Evolutionary conservation across 2,113 vertebrate species (phyloP), one percentile per base, ranked within the genome.

Genomic region (Myocastor coypus): DNA sequence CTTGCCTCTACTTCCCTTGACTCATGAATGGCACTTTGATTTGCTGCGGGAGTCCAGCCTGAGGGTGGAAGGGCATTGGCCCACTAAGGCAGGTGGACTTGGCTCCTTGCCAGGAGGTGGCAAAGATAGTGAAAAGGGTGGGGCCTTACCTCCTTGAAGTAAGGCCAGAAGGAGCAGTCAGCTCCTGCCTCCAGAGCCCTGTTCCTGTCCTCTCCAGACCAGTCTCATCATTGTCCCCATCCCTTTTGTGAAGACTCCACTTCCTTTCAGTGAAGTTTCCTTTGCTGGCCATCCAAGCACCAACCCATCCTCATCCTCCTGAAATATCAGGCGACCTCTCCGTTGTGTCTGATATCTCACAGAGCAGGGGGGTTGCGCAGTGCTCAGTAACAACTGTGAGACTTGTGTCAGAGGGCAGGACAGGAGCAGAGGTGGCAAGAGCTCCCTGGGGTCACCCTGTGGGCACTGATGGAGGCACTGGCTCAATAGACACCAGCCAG

Each of bases 341-440:
- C 68, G 26, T n/a, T n/a, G n/a, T 24, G n/a, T 71, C 50, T 22
- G 16, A 19, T 24, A 9, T 5, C 11, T 9, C 26, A 50, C 20
- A 22, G 66, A 19, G 37, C 22, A 17, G 61, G 34, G 12, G 0
- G 17, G 66, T 26, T 75, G 12, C 0, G 2, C 17, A 26, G 4
- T 0, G 3, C 37, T 89, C 16, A 0, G 0, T 11, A 37, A 30
- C 13, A 9, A 30, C 6, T 11, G 9, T 73, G 17, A 24, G 89
- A 24, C 40, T 30, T 32, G 14, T 14, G n/a, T 37, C 26, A 66
- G 82, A 55, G 85, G 22, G 68, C 20, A 30, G 46, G 57, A 63
- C 2, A 12, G 24, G 30, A 50, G 10, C 2, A 3, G 24, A 0
- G 3, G 83, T 66, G 28, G 37, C 17, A 0, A 5, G n/a, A 7